These are phyloP conservation scores for Hirtodrosophila confusa DNA, from an alignment of 2,888 invertebrate species.

Conservation along the genomic window DNA sequence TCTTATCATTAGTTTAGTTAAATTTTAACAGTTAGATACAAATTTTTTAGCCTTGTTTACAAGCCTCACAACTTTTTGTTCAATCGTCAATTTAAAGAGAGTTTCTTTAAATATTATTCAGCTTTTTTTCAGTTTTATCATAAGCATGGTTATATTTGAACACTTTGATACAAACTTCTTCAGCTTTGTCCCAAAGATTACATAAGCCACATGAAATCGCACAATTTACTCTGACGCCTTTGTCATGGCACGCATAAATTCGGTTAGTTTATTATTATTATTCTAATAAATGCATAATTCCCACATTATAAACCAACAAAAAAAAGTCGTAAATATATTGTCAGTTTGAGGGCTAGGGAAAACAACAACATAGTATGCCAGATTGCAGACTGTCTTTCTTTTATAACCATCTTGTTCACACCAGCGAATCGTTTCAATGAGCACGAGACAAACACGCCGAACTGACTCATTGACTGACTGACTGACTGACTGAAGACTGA, in stretches of 20 bases:
- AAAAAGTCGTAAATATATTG: conserved; percentile 39
- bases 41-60: conserved; percentile 19
- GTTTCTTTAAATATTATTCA: no score
- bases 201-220: conserved; percentile 50
- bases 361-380: conserved; percentile 24
- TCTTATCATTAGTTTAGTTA: no score
- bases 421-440: conserved; percentile 55
- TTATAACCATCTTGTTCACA: conserved; percentile 61
- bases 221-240: conserved; percentile 50
- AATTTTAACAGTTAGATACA: conserved; percentile 24
- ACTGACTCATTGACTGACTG: conserved; percentile 22
- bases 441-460: conserved; percentile 48
- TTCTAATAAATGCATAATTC: conserved; percentile 70
- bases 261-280: conserved; percentile 67
- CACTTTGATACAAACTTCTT: conserved; percentile 21
- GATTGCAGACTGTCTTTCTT: conserved; percentile 37
- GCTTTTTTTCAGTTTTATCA: neutral
- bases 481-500: conserved; percentile 33
- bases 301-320: conserved; percentile 66
- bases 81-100: no score
- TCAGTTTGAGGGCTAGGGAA: conserved; percentile 9
- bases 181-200: conserved; percentile 33
- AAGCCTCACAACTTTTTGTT: conserved; percentile 18
- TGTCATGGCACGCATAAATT: conserved; percentile 68
- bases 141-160: conserved; percentile 1